Base-by-base conservation (phyloP, 2,888 invertebrate genomes). In the Leptopilina drosophilae region DNA sequence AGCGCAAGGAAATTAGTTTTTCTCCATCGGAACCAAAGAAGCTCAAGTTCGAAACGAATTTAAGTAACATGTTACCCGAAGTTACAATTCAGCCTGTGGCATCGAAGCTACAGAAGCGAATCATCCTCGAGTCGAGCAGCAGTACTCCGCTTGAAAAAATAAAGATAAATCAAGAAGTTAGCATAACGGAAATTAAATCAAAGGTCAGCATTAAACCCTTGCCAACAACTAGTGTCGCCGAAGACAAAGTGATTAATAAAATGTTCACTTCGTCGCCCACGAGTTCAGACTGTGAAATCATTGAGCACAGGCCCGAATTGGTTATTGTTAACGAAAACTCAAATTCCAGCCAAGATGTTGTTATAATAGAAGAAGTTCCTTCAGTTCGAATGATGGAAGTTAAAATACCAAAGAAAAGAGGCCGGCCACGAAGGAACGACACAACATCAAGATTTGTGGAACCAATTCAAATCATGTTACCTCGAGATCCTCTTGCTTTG, bases 261-360 rank as follows among this genome's bases (percentile, higher is more conserved):
- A 85, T 85, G 7, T 81, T 80, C 1, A 76, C 84, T 0, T 81
- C 84, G 11, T 90, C 89, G 2, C 86, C 89, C 1, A 83, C 84
- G 8, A 85, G 83, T 33, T 88, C 91, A 0, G 91, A 91, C 53
- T 91, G 91, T 64, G 91, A 91, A 76, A 91, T 92, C 40, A 91
- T 91, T 46, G 91, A 91, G 40, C 90, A 88, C 69, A 88, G 89
- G 26, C 91, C 92, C 0, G 92, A 92, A 77, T 80, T 92, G 8
- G 91, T 91, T 76, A 91, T 92, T 64, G 91, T 91, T 8, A 92
- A 92, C 76, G 91, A 92, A 59, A 91, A 91, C 76, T 91, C 92
- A 0, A 91, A 91, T 78, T 92, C 92, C 7, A 92, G 92, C 77
- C 92, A 91, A 82, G 92, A 91, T 66, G 90, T 92, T 12, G 89